phyloP scores from a whole-genome alignment of 2,888 invertebrate genomes.

The Euzophera pinguis region DNA sequence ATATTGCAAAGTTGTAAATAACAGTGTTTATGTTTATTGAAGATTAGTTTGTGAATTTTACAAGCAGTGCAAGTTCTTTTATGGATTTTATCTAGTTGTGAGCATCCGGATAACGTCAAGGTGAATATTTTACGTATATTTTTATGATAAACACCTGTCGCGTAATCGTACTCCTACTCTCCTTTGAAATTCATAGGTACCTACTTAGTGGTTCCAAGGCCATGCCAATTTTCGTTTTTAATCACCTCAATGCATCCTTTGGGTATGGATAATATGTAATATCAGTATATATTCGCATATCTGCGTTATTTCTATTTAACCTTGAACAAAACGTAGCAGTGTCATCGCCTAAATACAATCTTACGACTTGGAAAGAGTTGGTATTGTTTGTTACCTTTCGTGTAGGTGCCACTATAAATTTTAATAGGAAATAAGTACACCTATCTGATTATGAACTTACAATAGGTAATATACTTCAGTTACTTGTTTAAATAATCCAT shows the following conservation, averaged over 20 bases:
- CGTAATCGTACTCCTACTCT: constrained; percentile 12
- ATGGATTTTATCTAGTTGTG: constrained; percentile 38
- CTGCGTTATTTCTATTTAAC: constrained; percentile 13
- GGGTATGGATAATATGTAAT: not conserved
- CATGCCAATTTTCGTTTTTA: not conserved
- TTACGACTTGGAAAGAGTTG: too few species aligned
- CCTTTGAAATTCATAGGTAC: not conserved
- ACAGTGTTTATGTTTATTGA: constrained; percentile 33
- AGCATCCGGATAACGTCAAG: constrained; percentile 36
- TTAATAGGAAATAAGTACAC: too few species aligned
- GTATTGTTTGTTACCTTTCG: too few species aligned
- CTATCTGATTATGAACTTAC: too few species aligned
- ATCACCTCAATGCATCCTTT: not conserved
- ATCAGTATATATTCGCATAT: not conserved
- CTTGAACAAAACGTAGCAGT: constrained; percentile 16
- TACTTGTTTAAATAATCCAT: too few species aligned
- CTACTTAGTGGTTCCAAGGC: not conserved
- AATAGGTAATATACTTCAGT: too few species aligned
- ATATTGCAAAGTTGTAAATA: constrained; percentile 65
- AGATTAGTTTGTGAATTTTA: constrained; percentile 27
- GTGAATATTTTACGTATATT: constrained; percentile 39
- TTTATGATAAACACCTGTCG: constrained; percentile 28
- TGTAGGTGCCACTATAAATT: too few species aligned
- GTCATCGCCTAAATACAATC: constrained; percentile 14
- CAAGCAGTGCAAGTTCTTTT: constrained; percentile 46